Base-by-base conservation (phyloP, 2,113 vertebrate species). In the Cheilinus undulatus region DNA sequence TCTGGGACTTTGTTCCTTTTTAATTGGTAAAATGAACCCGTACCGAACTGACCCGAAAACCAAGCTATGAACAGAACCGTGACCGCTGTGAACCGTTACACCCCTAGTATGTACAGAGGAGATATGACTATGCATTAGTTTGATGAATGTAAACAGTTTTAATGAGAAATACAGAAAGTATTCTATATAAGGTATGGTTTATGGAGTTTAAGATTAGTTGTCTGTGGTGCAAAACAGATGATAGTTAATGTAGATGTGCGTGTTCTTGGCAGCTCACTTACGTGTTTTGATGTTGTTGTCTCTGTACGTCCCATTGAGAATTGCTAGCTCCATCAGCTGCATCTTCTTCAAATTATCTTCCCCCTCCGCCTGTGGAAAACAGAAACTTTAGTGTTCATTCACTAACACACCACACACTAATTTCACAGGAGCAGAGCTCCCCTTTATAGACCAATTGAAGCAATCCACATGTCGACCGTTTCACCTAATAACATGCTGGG, bases 261-360 rank as follows among this genome's bases (percentile, higher is more conserved):
- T 63, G 60, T 11, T 46, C 20, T 23, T 36, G 34, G 73, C 17
- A 34, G 80, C 19, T 71, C 51, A 64, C 94, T 94, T 92, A 95
- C 94, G 90, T 65, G 93, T 73, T 92, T 94, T 95, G 80, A 94
- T 26, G 80, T 95, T 95, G 90, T 93, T 94, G 90, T 95, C 94
- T 93, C 94, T 92, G 84, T 95, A 95, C 17, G 94, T 95, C 73
- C 94, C 94, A n/a, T 95, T 95, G 24, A 95, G 91, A 64, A 95
- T 95, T 10, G 94, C 94, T 15, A 95, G 85, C 78, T 95, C 94
- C 94, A 95, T 95, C 76, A 95, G 88, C 83, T 95, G 94, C 92
- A 95, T 94, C 90, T 95, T 95, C 92, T 95, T 95, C 85, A 95
- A 90, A 71, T 95, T 95, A 80, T 95, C 94, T 79, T 95, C 94